Evolutionary conservation across 2,113 vertebrate species (phyloP), one percentile per base, ranked within the genome.

Genomic region (Acanthisitta chloris): DNA sequence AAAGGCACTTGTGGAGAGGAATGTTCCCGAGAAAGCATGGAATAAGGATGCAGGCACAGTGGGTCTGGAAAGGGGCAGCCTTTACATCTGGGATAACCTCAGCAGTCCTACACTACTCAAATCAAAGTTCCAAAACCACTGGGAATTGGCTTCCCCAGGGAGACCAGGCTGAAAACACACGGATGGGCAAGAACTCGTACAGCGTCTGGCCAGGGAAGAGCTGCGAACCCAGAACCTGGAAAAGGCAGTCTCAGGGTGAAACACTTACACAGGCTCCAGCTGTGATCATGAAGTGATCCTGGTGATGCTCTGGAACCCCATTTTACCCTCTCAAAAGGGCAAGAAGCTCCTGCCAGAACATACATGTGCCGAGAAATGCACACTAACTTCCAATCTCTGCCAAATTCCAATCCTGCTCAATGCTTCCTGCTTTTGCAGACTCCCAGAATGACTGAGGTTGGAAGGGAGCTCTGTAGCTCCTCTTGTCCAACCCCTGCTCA

Each of bases 1-100:
- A 52, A 57, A 45, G 40, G 52, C 43, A 36, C 58, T 8, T 7
- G 40, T 34, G 6, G 65, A 79, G 72, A 51, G 65, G 36, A 66
- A 46, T 0, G 14, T 16, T 71, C 57, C 73, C 2, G 2, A 57
- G 34, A 38, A 74, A 55, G 40, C 2, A 5, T 0, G 4, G 49
- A 55, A 3, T 2, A 13, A 69, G 72, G 58, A 52, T 20, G 43
- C 11, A 31, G 34, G 3, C 23, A 6, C 23, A n/a, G 38, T 31
- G 61, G 61, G 19, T 17, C 12, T 19, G 20, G 2, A 6, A 61
- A 43, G 46, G 33, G 34, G 6, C 21, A 70, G 78, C 33, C 62
- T 21, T 18, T 18, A 20, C 42, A 25, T 3, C 45, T 45, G 43
- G 34, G 52, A n/a, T 28, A 6, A 73, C 5, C 40, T 20, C 1